Conservation (phyloP, 2,797 vertebrate species). For the Anguilla obscura region DNA sequence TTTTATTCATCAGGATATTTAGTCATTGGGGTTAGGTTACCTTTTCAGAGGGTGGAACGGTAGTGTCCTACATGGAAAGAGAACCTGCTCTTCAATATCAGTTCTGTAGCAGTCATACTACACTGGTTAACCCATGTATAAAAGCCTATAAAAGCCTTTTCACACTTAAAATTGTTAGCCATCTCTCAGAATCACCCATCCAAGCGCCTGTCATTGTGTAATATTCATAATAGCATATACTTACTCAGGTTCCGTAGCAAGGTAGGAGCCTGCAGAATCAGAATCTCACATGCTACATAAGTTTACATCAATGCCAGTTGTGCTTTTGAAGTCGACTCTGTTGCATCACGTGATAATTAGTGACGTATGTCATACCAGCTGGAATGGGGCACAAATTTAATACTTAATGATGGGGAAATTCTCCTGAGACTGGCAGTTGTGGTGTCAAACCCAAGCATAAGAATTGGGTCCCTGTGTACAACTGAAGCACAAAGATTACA, state of each 20-base stretch:
- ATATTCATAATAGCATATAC: background rate
- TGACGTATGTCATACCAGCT: background rate
- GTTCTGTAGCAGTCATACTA: background rate
- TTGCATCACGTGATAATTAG: slow-evolving; percentile 2
- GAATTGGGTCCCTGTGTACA: background rate
- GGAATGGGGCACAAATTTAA: background rate
- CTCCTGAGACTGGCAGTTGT: background rate
- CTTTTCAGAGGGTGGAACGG: background rate
- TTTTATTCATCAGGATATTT: background rate
- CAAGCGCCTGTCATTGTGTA: background rate
- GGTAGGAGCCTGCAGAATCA: background rate
- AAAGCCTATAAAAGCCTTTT: slow-evolving; percentile 1
- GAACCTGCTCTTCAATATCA: background rate
- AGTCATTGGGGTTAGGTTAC: background rate
- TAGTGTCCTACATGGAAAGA: background rate
- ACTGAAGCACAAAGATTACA: background rate
- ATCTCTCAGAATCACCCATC: background rate
- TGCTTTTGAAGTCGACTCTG: background rate
- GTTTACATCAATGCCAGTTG: background rate
- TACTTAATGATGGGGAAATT: background rate
- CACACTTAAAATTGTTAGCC: background rate
- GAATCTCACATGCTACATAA: background rate
- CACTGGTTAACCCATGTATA: background rate
- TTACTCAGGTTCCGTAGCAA: slow-evolving; percentile 10
- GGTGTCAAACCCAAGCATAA: background rate